These are phyloP conservation scores for Calosoma granatense DNA, from an alignment of 1,140 invertebrate genomes.

Conservation along the genomic window DNA sequence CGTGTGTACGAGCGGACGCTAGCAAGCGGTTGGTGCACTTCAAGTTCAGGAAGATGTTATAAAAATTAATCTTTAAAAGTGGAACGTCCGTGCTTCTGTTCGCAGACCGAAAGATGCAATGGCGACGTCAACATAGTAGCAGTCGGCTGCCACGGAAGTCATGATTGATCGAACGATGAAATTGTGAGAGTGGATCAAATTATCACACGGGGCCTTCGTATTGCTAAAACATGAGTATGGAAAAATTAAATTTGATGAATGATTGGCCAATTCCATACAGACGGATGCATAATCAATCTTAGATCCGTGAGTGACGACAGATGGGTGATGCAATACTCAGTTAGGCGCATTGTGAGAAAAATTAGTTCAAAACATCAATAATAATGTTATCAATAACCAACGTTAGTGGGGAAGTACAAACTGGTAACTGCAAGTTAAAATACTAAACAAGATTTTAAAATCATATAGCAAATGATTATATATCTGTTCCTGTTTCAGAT, in stretches of 20 bases:
- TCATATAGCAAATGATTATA: too few species aligned
- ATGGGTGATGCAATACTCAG: not conserved
- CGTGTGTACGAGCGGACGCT: not conserved
- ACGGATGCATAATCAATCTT: conserved; percentile 7
- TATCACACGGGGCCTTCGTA: not conserved
- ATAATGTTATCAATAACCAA: too few species aligned
- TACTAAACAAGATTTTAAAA: too few species aligned
- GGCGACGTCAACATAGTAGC: not conserved
- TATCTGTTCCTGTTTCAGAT: too few species aligned
- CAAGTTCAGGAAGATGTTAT: conserved; percentile 8
- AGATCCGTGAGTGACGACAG: too few species aligned
- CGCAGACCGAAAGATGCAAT: not conserved
- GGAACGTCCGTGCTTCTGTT: not conserved
- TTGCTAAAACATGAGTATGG: conserved; percentile 5
- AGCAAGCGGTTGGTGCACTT: not conserved
- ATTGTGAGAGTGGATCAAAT: conserved; percentile 8
- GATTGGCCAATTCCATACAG: not conserved
- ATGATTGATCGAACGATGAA: conserved; percentile 7
- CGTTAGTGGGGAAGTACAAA: too few species aligned
- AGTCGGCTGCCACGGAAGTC: not conserved
- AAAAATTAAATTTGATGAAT: conserved; percentile 8
- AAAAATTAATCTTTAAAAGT: conserved; percentile 7
- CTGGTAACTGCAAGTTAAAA: too few species aligned
- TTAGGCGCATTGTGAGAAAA: too few species aligned
- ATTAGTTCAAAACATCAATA: too few species aligned